Base-by-base conservation (phyloP, 2,888 invertebrate genomes). In the Sphaerophoria taeniata region DNA sequence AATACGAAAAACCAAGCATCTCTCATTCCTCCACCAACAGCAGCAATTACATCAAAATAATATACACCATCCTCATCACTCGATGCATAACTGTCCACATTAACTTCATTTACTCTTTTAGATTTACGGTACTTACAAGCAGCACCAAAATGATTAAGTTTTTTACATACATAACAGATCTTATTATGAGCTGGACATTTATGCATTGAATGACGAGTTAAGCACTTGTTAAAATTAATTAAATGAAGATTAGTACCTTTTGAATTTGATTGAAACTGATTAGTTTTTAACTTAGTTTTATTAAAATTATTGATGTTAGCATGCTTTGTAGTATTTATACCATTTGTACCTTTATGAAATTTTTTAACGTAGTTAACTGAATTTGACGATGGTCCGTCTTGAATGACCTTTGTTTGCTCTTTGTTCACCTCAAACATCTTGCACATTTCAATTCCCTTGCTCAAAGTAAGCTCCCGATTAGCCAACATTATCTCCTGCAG, bases 171-270 rank as follows among this genome's bases (percentile, higher is more conserved):
- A 39, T 56, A 65, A 43, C 65, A 78, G 47, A 78, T 47, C 36
- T 78, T 71, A 56, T 70, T 71, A 58, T 55, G 51, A 45, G 77
- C 77, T 45, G 77, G 77, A 77, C 77, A 77, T 47, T 53, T 77
- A 58, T 71, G 53, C 31, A 56, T 71, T 45, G 67, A 34, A 63
- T 76, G 69, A 69, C 67, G 60, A 16, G 76, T 58, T 34, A 76
- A 31, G 49, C 76, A 77, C 39, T 63, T 49, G 36, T 69, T 51
- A 31, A 36, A 53, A 67, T 67, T 51, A 51, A 51, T 51, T 16
- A 51, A 14, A 51, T 24, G 1, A 2, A 16, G 14, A 49, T 63
- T 63, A 63, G 49, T 63, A 63, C n/a, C 7, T 33, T 12, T 63
- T 9, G 36, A 24, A 53, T 65, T 55, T 69, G 34, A n/a, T 43